Conservation (phyloP, 2,797 vertebrate species). For the Peromyscus eremicus region DNA sequence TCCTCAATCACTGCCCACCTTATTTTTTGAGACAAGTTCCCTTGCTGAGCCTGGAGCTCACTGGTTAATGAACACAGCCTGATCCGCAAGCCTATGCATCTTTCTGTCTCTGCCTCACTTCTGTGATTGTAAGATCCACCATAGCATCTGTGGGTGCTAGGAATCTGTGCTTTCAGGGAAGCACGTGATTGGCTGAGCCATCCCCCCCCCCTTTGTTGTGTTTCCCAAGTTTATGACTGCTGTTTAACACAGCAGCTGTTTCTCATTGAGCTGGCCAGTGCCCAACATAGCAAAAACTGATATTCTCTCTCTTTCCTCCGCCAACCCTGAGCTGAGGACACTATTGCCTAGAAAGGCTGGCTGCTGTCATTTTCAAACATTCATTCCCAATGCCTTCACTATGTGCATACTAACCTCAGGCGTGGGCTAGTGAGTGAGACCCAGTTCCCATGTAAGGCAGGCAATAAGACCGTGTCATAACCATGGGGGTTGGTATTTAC, state of each 20-base stretch:
- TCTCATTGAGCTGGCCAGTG: not conserved
- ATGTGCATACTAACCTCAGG: not conserved
- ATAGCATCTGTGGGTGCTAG: not conserved
- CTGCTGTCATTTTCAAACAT: not conserved
- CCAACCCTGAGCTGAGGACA: not conserved
- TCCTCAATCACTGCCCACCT: not conserved
- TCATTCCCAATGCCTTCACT: not conserved
- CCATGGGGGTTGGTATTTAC: not conserved
- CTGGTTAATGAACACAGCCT: too few species aligned
- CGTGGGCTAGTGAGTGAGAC: not conserved
- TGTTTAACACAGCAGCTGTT: constrained; percentile 50
- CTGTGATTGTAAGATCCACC: not conserved
- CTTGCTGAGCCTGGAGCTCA: not conserved
- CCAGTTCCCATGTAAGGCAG: not conserved
- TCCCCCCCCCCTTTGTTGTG: not conserved
- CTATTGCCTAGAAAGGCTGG: not conserved
- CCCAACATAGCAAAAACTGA: not conserved
- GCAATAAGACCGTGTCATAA: not conserved
- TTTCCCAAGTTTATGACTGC: constrained; percentile 12
- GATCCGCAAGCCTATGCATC: not conserved
- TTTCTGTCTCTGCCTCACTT: not conserved
- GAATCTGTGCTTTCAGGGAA: not conserved
- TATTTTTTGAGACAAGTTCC: not conserved
- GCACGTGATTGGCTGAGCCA: not conserved
- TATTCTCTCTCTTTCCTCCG: too few species aligned